A percentile compares a stretch with the other conserved stretches of the same genome.
Conservation (phyloP, 1,140 invertebrate species). For the Rhopalosiphum padi region DNA sequence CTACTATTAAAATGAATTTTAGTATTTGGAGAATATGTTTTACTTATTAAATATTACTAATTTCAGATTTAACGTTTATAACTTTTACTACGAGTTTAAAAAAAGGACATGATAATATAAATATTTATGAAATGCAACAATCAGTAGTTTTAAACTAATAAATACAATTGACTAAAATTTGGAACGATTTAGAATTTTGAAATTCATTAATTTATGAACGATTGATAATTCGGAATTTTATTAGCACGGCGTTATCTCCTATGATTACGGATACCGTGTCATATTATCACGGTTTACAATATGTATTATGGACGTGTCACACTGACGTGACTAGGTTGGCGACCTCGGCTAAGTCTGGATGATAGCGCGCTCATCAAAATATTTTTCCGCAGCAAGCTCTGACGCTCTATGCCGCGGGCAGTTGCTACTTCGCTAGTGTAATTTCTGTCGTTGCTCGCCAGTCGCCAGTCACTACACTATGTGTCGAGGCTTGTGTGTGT, state of each 20-base stretch:
- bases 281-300: too few species aligned
- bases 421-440: background rate
- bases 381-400: conserved; percentile 6
- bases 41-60: background rate
- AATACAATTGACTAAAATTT: background rate
- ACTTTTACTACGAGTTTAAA: background rate
- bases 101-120: background rate
- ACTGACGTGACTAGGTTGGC: conserved; percentile 25
- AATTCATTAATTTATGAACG: too few species aligned
- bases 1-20: background rate
- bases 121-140: too few species aligned
- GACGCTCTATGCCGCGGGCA: conserved; percentile 34
- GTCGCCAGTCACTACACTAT: conserved; percentile 14
- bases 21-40: background rate
- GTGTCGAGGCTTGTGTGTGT: background rate
- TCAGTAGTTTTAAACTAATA: background rate
- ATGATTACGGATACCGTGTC: background rate
- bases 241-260: background rate
- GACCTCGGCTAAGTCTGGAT: background rate
- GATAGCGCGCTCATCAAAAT: conserved; percentile 31
- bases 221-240: background rate
- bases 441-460: background rate
- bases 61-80: background rate
- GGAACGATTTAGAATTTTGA: background rate
- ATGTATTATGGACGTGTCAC: background rate